Conservation (phyloP, 1,140 invertebrate species). For the Cyclina sinensis region DNA sequence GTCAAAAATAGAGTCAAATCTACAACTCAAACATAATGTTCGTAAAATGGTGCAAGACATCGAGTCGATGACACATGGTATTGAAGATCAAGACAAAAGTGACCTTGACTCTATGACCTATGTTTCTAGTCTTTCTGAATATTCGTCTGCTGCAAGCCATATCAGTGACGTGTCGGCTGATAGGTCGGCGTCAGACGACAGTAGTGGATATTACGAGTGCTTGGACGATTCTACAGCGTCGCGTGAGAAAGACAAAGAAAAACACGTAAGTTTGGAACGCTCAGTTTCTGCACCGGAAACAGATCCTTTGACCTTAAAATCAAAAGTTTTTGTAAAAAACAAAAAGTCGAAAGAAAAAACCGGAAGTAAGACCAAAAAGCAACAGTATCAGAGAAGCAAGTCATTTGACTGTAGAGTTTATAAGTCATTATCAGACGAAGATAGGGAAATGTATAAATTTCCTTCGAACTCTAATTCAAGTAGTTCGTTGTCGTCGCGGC, state of each 20-base stretch:
- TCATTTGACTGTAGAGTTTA: constrained; percentile 62
- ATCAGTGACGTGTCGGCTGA: constrained; percentile 69
- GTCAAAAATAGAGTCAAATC: constrained; percentile 77
- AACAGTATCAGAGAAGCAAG: constrained; percentile 40
- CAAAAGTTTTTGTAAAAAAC: constrained; percentile 31
- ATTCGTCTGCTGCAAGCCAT: constrained; percentile 65
- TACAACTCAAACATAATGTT: constrained; percentile 77
- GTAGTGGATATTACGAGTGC: constrained; percentile 76
- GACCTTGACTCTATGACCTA: constrained; percentile 75
- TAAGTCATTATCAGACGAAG: constrained; percentile 61
- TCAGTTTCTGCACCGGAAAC: constrained; percentile 36
- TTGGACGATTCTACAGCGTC: constrained; percentile 40
- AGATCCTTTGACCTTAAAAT: constrained; percentile 9
- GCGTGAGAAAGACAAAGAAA: constrained; percentile 29
- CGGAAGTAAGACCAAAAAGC: constrained; percentile 13
- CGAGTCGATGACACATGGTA: constrained; percentile 36
- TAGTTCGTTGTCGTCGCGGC: constrained; percentile 55
- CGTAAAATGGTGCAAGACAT: constrained; percentile 72
- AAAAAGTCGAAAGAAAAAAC: constrained; percentile 61
- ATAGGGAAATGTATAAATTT: constrained; percentile 74
- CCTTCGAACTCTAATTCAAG: constrained; percentile 59
- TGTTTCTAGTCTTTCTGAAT: constrained; percentile 73
- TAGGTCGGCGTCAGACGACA: constrained; percentile 75
- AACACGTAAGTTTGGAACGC: constrained; percentile 35
- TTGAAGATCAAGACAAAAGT: constrained; percentile 40